Evolutionary conservation across 2,797 vertebrate genomes (phyloP).

Genomic region (Pangasius mekongensis): DNA sequence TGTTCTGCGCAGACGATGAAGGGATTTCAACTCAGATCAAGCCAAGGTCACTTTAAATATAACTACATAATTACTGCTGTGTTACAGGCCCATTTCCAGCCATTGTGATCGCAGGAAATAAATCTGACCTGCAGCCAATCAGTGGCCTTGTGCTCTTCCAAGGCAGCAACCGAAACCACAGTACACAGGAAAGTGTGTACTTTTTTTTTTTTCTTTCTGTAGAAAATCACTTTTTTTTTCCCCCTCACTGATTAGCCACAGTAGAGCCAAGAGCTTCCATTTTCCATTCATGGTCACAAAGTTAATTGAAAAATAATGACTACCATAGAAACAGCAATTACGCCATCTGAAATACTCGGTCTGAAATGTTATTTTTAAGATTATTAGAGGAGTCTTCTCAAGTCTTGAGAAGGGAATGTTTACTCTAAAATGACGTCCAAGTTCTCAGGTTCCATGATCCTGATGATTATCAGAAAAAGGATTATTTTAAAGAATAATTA

Average conservation of each 20-base stretch:
- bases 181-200: neutral
- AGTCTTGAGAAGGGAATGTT: neutral
- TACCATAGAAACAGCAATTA: constrained; percentile 15
- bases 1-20: neutral
- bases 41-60: constrained; percentile 28
- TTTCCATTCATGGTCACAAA: neutral
- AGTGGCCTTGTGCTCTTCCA: neutral
- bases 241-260: neutral
- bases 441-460: neutral
- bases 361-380: neutral
- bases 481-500: neutral
- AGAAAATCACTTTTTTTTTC: neutral
- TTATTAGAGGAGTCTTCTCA: neutral
- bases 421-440: neutral
- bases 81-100: constrained; percentile 28
- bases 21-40: constrained; percentile 20
- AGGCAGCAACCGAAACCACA: neutral
- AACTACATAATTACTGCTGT: constrained; percentile 20
- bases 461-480: neutral
- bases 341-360: neutral
- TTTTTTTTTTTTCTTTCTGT: too few relatives aligned
- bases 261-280: neutral
- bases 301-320: constrained; percentile 11
- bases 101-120: constrained; percentile 33
- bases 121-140: constrained; percentile 17